Evolutionary conservation across 2,888 invertebrate species (phyloP).

Genomic region (Meganola albula): DNA sequence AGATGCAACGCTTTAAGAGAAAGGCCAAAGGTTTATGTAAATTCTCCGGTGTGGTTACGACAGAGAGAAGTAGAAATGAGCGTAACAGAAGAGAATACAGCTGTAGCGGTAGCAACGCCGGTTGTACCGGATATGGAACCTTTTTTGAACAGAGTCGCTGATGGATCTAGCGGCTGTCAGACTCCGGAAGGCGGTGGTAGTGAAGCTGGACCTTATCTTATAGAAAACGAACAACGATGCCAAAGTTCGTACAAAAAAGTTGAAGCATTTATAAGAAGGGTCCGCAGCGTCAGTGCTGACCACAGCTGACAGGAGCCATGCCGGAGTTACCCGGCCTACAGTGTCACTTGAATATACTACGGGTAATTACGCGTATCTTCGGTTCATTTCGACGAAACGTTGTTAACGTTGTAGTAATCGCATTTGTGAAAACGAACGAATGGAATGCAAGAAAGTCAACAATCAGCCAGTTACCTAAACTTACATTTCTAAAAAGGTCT

Average conservation of each 20-base stretch:
- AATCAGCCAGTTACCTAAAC: too few species aligned
- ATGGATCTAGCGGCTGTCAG: constrained; percentile 56
- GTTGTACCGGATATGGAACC: constrained; percentile 57
- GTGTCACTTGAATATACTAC: constrained; percentile 27
- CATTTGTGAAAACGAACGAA: too few species aligned
- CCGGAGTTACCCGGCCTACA: constrained; percentile 60
- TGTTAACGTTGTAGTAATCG: too few species aligned
- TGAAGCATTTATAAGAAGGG: constrained; percentile 62
- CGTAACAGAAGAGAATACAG: constrained; percentile 40
- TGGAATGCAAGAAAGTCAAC: too few species aligned
- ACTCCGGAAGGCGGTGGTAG: constrained; percentile 60
- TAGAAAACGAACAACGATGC: constrained; percentile 53
- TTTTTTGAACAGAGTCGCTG: constrained; percentile 48
- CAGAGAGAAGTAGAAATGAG: constrained; percentile 60
- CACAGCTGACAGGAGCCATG: constrained; percentile 70
- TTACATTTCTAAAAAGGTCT: too few species aligned
- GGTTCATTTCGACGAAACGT: too few species aligned
- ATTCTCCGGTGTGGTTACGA: constrained; percentile 80
- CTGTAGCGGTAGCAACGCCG: constrained; percentile 30
- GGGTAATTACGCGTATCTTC: too few species aligned
- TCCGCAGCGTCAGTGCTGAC: constrained; percentile 60
- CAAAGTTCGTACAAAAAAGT: constrained; percentile 67
- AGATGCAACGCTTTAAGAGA: constrained; percentile 71
- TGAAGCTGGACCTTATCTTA: constrained; percentile 59
- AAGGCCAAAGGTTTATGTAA: constrained; percentile 75